These are phyloP conservation scores for Epinotia nisella DNA, from an alignment of 2,888 invertebrate genomes.

Conservation along the genomic window DNA sequence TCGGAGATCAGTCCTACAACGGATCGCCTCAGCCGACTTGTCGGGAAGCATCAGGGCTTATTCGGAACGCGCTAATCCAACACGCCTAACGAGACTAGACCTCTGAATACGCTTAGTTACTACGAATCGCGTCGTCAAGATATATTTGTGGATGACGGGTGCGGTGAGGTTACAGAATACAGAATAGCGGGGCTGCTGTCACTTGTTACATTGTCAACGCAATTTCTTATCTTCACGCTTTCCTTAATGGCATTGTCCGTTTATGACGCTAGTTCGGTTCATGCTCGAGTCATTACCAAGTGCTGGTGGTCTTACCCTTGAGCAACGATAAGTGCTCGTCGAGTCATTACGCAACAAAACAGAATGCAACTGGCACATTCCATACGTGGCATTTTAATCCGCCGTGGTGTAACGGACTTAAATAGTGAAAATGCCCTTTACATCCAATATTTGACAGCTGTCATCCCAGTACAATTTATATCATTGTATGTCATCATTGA, in stretches of 20 bases:
- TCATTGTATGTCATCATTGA: too few species aligned
- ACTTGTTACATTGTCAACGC: slow-evolving; percentile 22
- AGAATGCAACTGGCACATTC: slow-evolving; percentile 52
- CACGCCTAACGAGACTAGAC: too few species aligned
- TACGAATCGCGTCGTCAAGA: too few species aligned
- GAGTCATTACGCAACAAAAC: slow-evolving; percentile 63
- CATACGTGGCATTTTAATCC: slow-evolving; percentile 54
- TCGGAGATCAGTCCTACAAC: neutral
- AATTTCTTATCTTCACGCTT: slow-evolving; percentile 27
- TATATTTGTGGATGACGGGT: too few species aligned
- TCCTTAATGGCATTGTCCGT: slow-evolving; percentile 38
- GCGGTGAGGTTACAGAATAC: neutral
- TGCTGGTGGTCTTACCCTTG: slow-evolving; percentile 65
- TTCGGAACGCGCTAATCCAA: too few species aligned
- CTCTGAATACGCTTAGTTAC: too few species aligned
- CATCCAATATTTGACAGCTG: too few species aligned
- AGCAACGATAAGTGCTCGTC: slow-evolving; percentile 67
- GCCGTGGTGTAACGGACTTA: slow-evolving; percentile 45
- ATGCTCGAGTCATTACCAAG: slow-evolving; percentile 64
- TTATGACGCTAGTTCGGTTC: slow-evolving; percentile 47
- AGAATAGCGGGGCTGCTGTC: neutral
- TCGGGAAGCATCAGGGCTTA: too few species aligned
- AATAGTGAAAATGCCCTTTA: too few species aligned
- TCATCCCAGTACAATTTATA: too few species aligned
- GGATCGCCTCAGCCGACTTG: too few species aligned